Percentiles rank a stretch among this genome's conserved stretches.
Conservation (phyloP, 2,113 vertebrate genomes). For the Onychostruthus taczanowskii region DNA sequence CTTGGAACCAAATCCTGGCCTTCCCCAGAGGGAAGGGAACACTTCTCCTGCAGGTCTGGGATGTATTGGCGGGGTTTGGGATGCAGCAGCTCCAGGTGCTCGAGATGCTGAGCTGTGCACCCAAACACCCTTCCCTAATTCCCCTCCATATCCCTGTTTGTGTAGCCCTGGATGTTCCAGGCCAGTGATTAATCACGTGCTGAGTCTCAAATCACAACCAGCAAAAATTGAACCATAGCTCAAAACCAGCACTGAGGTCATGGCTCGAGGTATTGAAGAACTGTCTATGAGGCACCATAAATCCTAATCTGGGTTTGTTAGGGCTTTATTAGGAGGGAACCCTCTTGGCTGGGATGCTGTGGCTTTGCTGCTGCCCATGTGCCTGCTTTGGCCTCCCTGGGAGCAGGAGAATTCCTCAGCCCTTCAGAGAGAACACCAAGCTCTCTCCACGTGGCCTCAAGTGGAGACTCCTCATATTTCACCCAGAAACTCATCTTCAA, state of each 20-base stretch:
- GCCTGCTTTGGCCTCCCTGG: background rate
- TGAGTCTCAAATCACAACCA: background rate
- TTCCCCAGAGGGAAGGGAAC: background rate
- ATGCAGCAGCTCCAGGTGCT: background rate
- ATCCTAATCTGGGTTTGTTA: background rate
- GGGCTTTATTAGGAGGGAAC: background rate
- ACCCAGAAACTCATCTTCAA: background rate
- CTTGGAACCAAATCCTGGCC: background rate
- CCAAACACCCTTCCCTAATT: background rate
- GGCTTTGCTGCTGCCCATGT: background rate
- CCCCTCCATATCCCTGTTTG: background rate
- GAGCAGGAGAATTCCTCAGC: fast-evolving
- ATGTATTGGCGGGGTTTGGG: fast-evolving
- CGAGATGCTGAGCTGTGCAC: background rate
- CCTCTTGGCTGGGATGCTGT: background rate
- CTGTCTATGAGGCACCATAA: background rate
- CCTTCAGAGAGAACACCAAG: background rate
- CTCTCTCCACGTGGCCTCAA: fast-evolving
- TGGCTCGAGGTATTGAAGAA: background rate
- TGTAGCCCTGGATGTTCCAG: background rate
- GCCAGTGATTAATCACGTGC: background rate
- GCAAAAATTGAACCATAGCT: constrained; percentile 18
- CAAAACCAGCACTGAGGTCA: constrained; percentile 4
- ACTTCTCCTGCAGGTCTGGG: background rate
- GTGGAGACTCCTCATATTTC: background rate